Base-by-base conservation (phyloP, 2,797 vertebrate species). In the Huso huso region DNA sequence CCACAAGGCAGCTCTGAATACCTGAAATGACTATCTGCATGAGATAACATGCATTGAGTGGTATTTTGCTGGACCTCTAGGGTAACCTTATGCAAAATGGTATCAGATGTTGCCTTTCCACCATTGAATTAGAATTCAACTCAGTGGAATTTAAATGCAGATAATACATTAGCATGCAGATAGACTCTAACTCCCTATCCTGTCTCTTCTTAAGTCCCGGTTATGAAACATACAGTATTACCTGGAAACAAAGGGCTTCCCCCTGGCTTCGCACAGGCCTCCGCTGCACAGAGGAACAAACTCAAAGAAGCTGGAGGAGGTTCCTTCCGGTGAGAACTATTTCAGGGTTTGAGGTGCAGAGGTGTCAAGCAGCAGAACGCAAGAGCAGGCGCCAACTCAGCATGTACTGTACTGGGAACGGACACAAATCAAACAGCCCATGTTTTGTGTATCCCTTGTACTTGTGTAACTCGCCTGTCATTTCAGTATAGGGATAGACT, bases 221-320 rank as follows among this genome's bases (percentile, higher is more conserved):
- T 89, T 74, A 87, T 92, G 77, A 95, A 92, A 74, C 91, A 87
- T 63, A 88, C 92, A 49, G 78, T 92, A 73, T 73, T 87, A 81
- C 85, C 89, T 48, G 92, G 90, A 78, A 77, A 77, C 77, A 94
- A 90, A 89, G 87, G 90, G 70, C 82, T 88, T 64, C 81, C 87
- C 63, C 74, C 88, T 0, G 64, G 90, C 72, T 87, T 88, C 0
- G 74, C 91, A 69, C 78, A 90, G 75, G 83, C 89, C 10, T 89
- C 87, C 7, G 85, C 82, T 61, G 85, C 89, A 72, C 94, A 95
- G 78, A 97, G 86, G 78, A 95, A 91, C 79, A 96, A 92, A 78
- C 86, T 93, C 70, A 97, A 90, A 83, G 95, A 97, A 78, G 91
- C 92, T 0, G 94, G 88, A 11, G 94, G 94, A 71, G 93, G 93